Base-by-base conservation (phyloP, 2,888 invertebrate genomes). In the Agrenia bidenticulata region DNA sequence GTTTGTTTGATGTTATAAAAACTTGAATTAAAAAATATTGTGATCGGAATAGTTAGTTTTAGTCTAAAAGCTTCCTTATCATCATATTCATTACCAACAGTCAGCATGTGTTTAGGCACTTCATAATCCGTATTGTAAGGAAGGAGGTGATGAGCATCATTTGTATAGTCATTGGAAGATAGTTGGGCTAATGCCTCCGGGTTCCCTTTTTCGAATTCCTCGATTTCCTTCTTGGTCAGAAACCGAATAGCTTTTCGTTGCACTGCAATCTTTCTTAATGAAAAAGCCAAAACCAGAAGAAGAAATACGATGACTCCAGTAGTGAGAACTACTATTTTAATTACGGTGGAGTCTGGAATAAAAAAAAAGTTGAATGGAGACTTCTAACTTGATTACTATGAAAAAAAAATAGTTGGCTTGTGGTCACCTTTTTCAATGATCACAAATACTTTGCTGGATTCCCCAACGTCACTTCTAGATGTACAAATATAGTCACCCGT, bases 171-270 rank as follows among this genome's bases (percentile, higher is more conserved):
- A 2, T 58, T 45, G 5, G 45, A 11, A 45, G 4, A 53, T 45
- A 55, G 53, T 68, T 37, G 68, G 62, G 13, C 64, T 61, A 11
- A 41, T 17, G 68, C 69, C 24, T 65, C 69, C 17, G 69, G 67
- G 53, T 69, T 69, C 23, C 72, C 72, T 11, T 64, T 62, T 41
- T 64, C 64, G 49, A 72, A 72, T 23, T 67, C 63, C 0, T 72
- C 72, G n/a, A 67, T 27, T n/a, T 72, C 71, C 17, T 64, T 41
- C 17, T 64, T 63, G 7, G 55, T 45, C 19, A 71, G 45, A 45
- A 17, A 19, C n/a, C 15, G 5, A 45, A 45, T 5, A 5, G n/a
- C 15, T 45, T 45, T 45, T 19, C 45, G 5, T 19, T 45, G 45
- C 19, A 9, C n/a, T 5, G 45, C 45, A 45, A 45, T 45, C 15